Evolutionary conservation across 2,113 vertebrate genomes (phyloP), one percentile per base, ranked within the genome.

Genomic region (Coregonus clupeaformis): DNA sequence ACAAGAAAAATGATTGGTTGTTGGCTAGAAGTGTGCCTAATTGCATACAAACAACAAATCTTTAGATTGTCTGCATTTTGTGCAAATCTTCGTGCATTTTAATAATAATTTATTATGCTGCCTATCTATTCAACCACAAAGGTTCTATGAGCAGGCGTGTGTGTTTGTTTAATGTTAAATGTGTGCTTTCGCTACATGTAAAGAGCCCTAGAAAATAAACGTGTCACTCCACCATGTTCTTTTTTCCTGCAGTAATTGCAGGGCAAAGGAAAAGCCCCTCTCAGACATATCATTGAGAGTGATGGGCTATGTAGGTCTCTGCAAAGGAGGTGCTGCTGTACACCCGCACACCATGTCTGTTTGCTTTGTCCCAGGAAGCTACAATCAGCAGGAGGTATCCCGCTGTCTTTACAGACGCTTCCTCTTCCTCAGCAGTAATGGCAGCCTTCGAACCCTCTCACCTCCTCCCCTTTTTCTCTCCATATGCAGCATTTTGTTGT

Each of bases 321-420:
- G 30, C n/a, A 9, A 16, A n/a, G 57, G 57, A 24, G 5, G 57
- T 9, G 49, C 47, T 47, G 52, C 49, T 29, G 32, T 68, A 45
- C 67, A 68, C 16, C 29, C 11, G 67, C 47, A 22, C n/a, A n/a
- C n/a, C 57, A 12, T 16, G 57, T 60, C 18, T 60, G 57, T 60
- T 60, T 24, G 7, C 13, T 60, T 52, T 60, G 57, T 7, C n/a
- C 6, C 57, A 60, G 57, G 57, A 16, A 52, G 14, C 12, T 60
- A 60, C 57, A 60, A 60, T 60, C 57, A 60, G 57, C 57, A 11
- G 62, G 14, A 65, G 12, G 36, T 30, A 36, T 59, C n/a, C 66
- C 30, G 73, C 55, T 75, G 59, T 75, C 42, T 20, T 69, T 24
- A 75, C 59, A 69, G 55, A 42, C 9, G 9, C 36, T 42, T 42